phyloP scores from a whole-genome alignment of 2,888 invertebrate species.

The Agrotis clavis region DNA sequence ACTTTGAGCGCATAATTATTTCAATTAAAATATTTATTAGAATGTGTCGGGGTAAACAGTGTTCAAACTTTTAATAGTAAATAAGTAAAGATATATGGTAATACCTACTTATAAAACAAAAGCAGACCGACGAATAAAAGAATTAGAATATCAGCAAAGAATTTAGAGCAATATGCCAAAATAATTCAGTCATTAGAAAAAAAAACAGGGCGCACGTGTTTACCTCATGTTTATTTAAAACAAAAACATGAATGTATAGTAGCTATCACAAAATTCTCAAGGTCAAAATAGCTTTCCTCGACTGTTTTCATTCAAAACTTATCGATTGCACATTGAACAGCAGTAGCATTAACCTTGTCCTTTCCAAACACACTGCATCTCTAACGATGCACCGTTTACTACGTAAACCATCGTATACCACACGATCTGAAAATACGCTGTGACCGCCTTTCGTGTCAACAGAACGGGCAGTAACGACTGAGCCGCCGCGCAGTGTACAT shows the following conservation, averaged over 20 bases:
- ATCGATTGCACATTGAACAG: constrained; percentile 16
- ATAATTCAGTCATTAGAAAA: background rate
- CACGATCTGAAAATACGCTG: constrained; percentile 65
- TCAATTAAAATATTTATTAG: background rate
- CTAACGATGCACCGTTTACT: background rate
- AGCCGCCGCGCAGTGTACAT: constrained; percentile 66
- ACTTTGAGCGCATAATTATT: constrained; percentile 3
- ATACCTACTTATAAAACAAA: background rate
- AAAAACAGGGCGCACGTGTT: background rate
- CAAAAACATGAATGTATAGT: background rate
- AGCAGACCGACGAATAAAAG: background rate
- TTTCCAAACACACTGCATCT: constrained; percentile 22
- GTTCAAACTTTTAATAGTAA: background rate
- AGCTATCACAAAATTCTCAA: background rate
- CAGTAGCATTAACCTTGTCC: constrained; percentile 41
- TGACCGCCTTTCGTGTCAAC: constrained; percentile 32
- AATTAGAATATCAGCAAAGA: constrained; percentile 1
- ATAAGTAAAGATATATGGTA: no score
- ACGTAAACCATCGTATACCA: background rate
- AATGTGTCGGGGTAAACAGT: background rate
- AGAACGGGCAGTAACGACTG: constrained; percentile 61
- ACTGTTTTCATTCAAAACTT: constrained; percentile 6
- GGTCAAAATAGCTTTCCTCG: background rate
- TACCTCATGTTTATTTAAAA: background rate
- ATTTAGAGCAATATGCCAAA: background rate